Percentiles rank a stretch among this genome's conserved stretches.
Conservation (phyloP, 23 tunicate genomes). For the Pegea sp. region DNA sequence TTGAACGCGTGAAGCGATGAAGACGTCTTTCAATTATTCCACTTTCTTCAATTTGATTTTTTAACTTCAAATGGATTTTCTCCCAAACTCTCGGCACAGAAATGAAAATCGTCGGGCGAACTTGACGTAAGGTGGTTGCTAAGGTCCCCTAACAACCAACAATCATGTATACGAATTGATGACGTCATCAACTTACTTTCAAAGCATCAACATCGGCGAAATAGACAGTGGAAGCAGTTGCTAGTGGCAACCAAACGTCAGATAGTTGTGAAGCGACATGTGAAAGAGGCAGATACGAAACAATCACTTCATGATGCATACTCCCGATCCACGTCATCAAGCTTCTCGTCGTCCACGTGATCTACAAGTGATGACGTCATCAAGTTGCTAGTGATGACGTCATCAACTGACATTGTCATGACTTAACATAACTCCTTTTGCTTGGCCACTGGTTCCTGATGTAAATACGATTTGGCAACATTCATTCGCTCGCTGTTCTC, state of each 20-base stretch:
- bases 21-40: too few relatives aligned
- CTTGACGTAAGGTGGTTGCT: conserved; percentile 8
- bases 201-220: conserved; percentile 22
- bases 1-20: too few relatives aligned
- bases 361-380: conserved; percentile 5
- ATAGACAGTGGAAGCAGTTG: conserved; percentile 17
- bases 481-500: conserved; percentile 12
- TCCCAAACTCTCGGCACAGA: conserved; percentile 49
- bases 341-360: conserved; percentile 18
- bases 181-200: conserved; percentile 5
- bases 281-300: conserved; percentile 37
- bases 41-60: too few relatives aligned
- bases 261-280: conserved; percentile 27
- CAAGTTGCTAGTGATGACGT: too few relatives aligned
- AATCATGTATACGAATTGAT: background rate
- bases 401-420: conserved; percentile 46
- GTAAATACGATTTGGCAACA: conserved; percentile 42
- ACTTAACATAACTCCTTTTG: conserved; percentile 29
- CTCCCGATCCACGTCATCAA: conserved; percentile 2
- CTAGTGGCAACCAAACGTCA: conserved; percentile 17
- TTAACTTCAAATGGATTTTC: conserved; percentile 10
- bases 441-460: conserved; percentile 30
- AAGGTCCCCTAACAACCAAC: conserved; percentile 11
- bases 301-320: conserved; percentile 8
- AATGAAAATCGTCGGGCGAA: conserved; percentile 15